Percentiles rank a stretch among this genome's conserved stretches.
These are phyloP conservation scores for Mesaphorura yosii DNA, from an alignment of 1,140 invertebrate genomes.

Conservation along the genomic window DNA sequence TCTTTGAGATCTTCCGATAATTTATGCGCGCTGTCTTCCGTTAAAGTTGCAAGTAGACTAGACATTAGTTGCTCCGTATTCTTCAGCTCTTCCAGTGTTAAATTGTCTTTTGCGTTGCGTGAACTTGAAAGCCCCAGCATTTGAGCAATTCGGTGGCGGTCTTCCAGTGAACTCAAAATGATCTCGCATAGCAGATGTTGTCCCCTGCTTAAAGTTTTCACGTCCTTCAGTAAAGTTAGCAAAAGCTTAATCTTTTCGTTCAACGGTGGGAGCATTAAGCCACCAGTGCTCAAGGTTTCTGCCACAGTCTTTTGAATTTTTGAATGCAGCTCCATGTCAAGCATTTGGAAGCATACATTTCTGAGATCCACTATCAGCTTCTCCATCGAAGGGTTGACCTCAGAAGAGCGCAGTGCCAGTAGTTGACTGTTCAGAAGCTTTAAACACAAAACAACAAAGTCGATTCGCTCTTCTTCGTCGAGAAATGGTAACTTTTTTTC, in stretches of 20 bases:
- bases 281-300: slow-evolving; percentile 47
- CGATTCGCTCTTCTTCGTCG: slow-evolving; percentile 40
- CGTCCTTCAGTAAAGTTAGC: slow-evolving; percentile 46
- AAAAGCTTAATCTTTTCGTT: slow-evolving; percentile 48
- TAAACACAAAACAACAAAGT: slow-evolving; percentile 48
- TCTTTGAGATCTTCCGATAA: no score
- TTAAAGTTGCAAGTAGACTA: slow-evolving; percentile 8
- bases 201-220: slow-evolving; percentile 45
- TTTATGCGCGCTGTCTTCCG: no score
- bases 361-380: slow-evolving; percentile 13
- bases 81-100: slow-evolving; percentile 41
- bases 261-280: slow-evolving; percentile 48
- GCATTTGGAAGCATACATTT: slow-evolving; percentile 34
- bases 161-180: slow-evolving; percentile 50
- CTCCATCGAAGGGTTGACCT: not conserved
- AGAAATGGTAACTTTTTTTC: slow-evolving; percentile 18
- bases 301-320: slow-evolving; percentile 44
- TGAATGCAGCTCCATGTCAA: slow-evolving; percentile 47
- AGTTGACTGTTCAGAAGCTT: slow-evolving; percentile 48
- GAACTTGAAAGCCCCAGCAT: slow-evolving; percentile 41
- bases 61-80: slow-evolving; percentile 15
- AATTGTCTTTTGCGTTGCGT: slow-evolving; percentile 28
- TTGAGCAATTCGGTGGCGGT: slow-evolving; percentile 46
- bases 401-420: slow-evolving; percentile 45
- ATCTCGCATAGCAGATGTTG: slow-evolving; percentile 52